A percentile compares a stretch with the other conserved stretches of the same genome.
Evolutionary conservation across 2,113 vertebrate genomes (phyloP).

Genomic region (Lepus americanus): DNA sequence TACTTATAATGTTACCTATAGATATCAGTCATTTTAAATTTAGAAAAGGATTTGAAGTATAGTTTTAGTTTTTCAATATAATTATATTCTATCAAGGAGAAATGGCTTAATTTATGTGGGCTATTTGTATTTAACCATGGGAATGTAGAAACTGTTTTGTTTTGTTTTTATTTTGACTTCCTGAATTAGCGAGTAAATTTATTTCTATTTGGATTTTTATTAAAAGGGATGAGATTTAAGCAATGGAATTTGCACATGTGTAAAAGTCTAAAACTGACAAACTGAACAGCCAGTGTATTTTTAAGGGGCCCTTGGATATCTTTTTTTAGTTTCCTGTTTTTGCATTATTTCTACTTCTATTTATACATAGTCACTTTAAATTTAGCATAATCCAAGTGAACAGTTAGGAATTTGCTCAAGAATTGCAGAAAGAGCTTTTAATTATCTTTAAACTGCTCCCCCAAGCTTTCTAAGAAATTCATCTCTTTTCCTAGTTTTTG

Average conservation of each 20-base stretch:
- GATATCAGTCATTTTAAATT: constrained; percentile 31
- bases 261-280: not conserved
- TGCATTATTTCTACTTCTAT: not conserved
- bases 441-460: not conserved
- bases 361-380: not conserved
- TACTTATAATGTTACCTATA: not conserved
- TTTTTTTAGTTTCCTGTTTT: not conserved
- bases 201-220: constrained; percentile 9
- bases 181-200: not conserved
- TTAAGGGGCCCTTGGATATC: not conserved
- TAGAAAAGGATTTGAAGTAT: not conserved
- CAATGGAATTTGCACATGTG: not conserved
- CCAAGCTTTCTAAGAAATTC: not conserved
- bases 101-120: constrained; percentile 22
- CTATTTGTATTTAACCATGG: not conserved
- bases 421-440: not conserved
- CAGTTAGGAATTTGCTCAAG: not conserved
- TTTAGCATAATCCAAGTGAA: not conserved
- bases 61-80: constrained; percentile 3
- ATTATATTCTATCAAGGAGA: not conserved
- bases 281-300: not conserved
- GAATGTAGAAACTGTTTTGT: not conserved
- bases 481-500: not conserved
- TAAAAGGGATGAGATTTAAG: not conserved
- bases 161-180: not conserved